These are phyloP conservation scores for Acanthisitta chloris DNA, from an alignment of 2,113 vertebrate genomes.

Conservation along the genomic window DNA sequence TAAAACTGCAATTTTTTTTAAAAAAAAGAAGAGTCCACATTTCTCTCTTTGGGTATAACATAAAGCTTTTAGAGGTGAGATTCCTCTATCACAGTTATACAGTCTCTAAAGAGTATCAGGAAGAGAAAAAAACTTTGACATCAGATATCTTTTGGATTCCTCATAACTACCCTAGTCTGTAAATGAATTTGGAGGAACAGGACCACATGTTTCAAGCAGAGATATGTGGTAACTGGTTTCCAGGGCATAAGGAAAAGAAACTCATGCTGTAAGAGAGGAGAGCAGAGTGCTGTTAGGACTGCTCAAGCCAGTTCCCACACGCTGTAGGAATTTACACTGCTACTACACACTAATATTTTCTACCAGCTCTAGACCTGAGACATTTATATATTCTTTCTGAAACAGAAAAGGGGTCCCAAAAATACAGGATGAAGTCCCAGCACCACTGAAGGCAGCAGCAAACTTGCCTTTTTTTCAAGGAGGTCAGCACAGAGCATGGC, in stretches of 20 bases:
- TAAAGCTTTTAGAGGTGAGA: background rate
- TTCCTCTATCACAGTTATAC: background rate
- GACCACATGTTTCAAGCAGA: background rate
- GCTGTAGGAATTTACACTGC: background rate
- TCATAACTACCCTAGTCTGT: background rate
- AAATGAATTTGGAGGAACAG: background rate
- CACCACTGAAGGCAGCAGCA: background rate
- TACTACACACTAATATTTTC: background rate
- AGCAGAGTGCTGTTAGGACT: background rate
- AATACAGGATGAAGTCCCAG: background rate
- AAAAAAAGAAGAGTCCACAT: background rate
- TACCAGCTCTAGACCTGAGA: background rate
- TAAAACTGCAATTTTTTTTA: background rate
- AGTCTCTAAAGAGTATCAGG: background rate
- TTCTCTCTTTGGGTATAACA: background rate
- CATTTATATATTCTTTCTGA: background rate
- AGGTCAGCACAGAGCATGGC: background rate
- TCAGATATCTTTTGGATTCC: background rate
- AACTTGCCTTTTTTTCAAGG: background rate
- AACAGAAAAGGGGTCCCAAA: background rate
- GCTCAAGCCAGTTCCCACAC: background rate
- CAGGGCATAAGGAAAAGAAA: background rate
- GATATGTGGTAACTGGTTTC: background rate
- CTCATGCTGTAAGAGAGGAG: background rate
- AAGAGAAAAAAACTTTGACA: background rate